Percentiles rank a stretch among this genome's conserved stretches.
Conservation (phyloP, 2,888 invertebrate species). For the Cephus pulcher region DNA sequence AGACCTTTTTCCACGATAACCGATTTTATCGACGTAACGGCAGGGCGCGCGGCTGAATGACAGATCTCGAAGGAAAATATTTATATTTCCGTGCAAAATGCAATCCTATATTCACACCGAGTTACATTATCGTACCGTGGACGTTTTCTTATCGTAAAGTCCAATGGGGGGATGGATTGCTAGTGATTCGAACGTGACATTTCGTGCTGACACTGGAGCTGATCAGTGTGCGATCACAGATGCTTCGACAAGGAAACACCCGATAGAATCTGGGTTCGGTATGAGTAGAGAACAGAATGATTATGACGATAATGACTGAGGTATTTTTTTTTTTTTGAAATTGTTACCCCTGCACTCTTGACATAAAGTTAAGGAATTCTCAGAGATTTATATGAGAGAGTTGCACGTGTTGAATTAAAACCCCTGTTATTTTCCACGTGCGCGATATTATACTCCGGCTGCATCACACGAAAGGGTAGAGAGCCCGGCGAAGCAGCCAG, state of each 20-base stretch:
- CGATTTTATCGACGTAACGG: not conserved
- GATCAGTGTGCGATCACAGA: not conserved
- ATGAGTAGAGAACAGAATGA: not conserved
- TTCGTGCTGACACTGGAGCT: not conserved
- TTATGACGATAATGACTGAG: not conserved
- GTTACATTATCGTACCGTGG: not conserved
- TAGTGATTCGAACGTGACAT: not conserved
- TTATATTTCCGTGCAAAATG: not conserved
- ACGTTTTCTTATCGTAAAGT: not conserved
- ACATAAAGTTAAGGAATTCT: not conserved
- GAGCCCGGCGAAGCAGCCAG: not conserved
- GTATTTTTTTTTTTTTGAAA: not conserved
- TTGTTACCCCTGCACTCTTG: not conserved
- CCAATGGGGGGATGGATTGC: not conserved
- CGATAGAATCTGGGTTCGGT: not conserved
- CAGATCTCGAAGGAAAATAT: not conserved
- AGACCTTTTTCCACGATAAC: not conserved
- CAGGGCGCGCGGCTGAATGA: not conserved
- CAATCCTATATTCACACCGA: not conserved
- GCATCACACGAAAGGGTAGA: conserved; percentile 8
- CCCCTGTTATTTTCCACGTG: not conserved
- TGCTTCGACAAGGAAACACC: not conserved
- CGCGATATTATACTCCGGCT: not conserved
- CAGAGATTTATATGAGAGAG: not conserved
- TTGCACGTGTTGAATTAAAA: not conserved